Evolutionary conservation across 2,113 vertebrate genomes (phyloP), one percentile per base, ranked within the genome.

Genomic region (Chloropsis cyanopogon): DNA sequence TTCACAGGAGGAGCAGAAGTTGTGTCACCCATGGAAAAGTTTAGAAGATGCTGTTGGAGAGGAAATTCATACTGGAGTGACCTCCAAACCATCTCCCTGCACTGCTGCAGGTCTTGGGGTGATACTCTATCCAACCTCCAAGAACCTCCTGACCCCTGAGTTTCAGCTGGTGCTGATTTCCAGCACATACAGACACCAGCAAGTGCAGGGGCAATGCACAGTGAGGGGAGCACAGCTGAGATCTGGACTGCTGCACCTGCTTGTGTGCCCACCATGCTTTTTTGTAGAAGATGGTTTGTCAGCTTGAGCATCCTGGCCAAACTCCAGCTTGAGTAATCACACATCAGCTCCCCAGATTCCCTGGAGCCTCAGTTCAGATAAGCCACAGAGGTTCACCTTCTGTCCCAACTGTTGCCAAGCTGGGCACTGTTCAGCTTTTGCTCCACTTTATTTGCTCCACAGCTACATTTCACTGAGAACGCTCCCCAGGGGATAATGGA

Each of bases 271-370:
- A 77, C 56, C 72, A 61, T 0, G 4, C 72, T 80, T 28, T 80
- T 28, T 19, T 52, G 53, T 24, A 63, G 14, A 69, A 64, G 66
- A 72, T 1, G 16, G 69, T 61, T 66, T 72, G 57, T 61, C 73
- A 92, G 61, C 92, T 16, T 41, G 28, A 76, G 49, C 28, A n/a
- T 46, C 89, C 63, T 93, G 91, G 94, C 93, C 59, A 9, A 52
- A 14, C 35, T 94, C 93, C 94, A 96, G 18, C n/a, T 6, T 24
- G 19, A 82, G 87, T 53, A 54, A 88, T 76, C 28, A 61, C 39
- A 56, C 60, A 44, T 4, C 0, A 2, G 60, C 82, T 94, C 64
- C 82, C 89, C 29, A 14, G 81, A 88, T 54, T 92, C 92, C 90
- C 76, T 13, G 41, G 35, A 68, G 79, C 83, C 95, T 88, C 92